Evolutionary conservation across 2,113 vertebrate species (phyloP).

Genomic region (Corythaeola cristata): DNA sequence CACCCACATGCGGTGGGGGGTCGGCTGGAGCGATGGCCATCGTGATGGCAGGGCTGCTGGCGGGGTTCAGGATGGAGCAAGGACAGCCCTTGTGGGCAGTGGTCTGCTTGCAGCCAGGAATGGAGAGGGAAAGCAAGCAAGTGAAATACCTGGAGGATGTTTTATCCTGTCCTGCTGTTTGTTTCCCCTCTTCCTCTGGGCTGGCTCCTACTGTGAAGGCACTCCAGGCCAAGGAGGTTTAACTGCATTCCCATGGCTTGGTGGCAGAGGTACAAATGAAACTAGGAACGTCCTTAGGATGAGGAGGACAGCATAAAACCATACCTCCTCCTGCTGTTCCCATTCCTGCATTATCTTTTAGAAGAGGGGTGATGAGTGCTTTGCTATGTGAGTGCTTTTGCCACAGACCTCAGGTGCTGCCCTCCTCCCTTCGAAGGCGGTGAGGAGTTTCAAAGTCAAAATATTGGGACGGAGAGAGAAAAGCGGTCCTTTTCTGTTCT

Average conservation of each 20-base stretch:
- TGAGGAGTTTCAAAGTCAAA: background rate
- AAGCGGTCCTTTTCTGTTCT: background rate
- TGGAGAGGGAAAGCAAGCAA: background rate
- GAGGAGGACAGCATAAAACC: background rate
- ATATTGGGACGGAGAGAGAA: background rate
- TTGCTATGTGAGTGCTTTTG: background rate
- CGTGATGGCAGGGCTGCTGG: background rate
- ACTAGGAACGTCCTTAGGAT: background rate
- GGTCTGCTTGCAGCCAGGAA: background rate
- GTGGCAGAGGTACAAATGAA: background rate
- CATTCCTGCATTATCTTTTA: background rate
- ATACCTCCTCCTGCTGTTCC: background rate
- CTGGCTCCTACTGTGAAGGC: background rate
- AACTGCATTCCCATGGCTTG: background rate
- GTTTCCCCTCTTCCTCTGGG: background rate
- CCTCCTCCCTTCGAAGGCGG: background rate
- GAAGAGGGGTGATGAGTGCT: rapidly evolving
- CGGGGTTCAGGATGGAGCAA: rapidly evolving
- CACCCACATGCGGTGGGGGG: too few relatives aligned
- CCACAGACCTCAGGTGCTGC: background rate
- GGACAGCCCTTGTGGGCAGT: background rate
- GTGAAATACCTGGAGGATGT: background rate
- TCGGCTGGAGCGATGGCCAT: too few relatives aligned
- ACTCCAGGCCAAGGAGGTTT: background rate
- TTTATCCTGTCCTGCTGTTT: background rate